Evolutionary conservation across 2,888 invertebrate species (phyloP).

Genomic region (Rambutsinella grinnellia): DNA sequence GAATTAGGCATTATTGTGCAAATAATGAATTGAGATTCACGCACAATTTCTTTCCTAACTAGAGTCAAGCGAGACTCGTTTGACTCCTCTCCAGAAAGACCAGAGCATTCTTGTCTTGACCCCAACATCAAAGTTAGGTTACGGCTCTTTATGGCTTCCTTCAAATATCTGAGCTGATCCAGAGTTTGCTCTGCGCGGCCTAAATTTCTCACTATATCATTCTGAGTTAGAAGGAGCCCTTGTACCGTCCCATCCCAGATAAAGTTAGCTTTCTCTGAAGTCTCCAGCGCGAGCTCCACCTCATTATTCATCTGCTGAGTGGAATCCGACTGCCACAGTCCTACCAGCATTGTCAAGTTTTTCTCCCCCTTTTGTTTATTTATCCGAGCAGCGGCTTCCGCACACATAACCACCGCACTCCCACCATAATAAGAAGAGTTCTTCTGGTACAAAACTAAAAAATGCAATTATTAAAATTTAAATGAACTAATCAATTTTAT

Average conservation of each 20-base stretch:
- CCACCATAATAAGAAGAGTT: neutral
- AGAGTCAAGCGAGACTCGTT: neutral
- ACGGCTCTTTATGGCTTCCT: neutral
- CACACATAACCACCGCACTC: neutral
- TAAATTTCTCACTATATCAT: neutral
- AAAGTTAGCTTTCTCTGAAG: slow-evolving; percentile 14
- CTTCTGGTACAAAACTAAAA: too few species aligned
- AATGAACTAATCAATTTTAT: too few species aligned
- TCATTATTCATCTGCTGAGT: slow-evolving; percentile 14
- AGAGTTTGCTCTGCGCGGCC: neutral
- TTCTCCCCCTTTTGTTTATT: slow-evolving; percentile 1
- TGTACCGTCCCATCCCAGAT: slow-evolving; percentile 18
- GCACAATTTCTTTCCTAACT: neutral
- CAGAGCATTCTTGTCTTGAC: slow-evolving; percentile 8
- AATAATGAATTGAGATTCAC: slow-evolving; percentile 32
- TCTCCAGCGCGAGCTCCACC: slow-evolving; percentile 14
- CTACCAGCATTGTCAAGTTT: neutral
- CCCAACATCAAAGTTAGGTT: slow-evolving; percentile 10
- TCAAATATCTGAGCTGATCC: neutral
- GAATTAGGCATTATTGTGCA: neutral
- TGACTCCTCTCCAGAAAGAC: neutral
- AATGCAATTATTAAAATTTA: too few species aligned
- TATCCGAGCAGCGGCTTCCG: slow-evolving; percentile 27
- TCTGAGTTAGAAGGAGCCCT: neutral
- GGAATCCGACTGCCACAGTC: slow-evolving; percentile 12